Conservation (phyloP, 2,888 invertebrate genomes). For the Lochmaea crataegi region DNA sequence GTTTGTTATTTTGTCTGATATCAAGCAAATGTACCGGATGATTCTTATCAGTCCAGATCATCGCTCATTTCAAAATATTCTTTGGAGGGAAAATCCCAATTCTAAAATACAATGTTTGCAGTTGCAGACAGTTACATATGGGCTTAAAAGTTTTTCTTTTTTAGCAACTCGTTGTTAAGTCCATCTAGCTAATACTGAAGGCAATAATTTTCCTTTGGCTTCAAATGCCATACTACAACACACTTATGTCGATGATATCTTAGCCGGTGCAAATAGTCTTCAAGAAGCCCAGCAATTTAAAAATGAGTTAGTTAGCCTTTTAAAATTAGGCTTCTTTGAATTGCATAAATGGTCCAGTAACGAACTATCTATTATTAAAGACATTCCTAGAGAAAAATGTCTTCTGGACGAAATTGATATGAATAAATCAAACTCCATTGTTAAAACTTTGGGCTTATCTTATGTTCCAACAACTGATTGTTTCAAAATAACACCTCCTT, state of each 20-base stretch:
- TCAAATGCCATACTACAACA: constrained; percentile 26
- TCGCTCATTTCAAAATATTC: too few relatives aligned
- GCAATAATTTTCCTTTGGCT: constrained; percentile 25
- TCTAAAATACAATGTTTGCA: too few relatives aligned
- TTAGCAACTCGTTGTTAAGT: too few relatives aligned
- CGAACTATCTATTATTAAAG: constrained; percentile 18
- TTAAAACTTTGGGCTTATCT: constrained; percentile 32
- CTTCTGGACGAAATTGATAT: constrained; percentile 34
- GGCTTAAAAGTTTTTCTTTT: too few relatives aligned
- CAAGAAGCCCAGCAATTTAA: constrained; percentile 17
- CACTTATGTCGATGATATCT: constrained; percentile 37
- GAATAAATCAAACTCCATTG: constrained; percentile 19
- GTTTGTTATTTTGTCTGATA: too few relatives aligned
- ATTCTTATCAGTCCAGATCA: too few relatives aligned
- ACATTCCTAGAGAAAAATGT: constrained; percentile 21
- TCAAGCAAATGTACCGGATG: too few relatives aligned
- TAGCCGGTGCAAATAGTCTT: constrained; percentile 11
- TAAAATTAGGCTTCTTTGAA: constrained; percentile 28
- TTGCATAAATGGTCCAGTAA: constrained; percentile 37
- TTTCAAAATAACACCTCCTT: constrained; percentile 20
- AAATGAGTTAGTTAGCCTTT: constrained; percentile 31
- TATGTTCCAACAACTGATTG: constrained; percentile 21
- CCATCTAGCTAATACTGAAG: background rate
- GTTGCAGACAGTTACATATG: too few relatives aligned
- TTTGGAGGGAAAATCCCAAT: too few relatives aligned